Evolutionary conservation across 2,888 invertebrate species (phyloP).

Genomic region (Pollenia griseotomentosa): DNA sequence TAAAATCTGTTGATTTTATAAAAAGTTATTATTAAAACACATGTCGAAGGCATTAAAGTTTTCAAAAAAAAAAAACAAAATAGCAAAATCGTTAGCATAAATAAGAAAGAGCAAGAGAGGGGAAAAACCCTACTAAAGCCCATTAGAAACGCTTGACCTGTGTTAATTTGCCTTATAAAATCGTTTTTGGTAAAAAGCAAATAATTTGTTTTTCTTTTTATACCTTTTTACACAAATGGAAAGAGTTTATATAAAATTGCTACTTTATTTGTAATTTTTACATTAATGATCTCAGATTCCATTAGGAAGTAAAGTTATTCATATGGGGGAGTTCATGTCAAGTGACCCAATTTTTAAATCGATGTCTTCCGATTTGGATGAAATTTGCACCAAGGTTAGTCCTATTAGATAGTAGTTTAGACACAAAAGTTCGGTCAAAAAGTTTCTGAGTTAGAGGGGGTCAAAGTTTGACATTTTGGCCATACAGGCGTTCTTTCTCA

Average conservation of each 20-base stretch:
- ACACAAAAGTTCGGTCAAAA: no score
- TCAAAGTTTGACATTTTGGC: no score
- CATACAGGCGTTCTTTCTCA: no score
- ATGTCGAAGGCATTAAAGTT: conserved; percentile 18
- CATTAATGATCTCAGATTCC: no score
- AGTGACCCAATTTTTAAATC: no score
- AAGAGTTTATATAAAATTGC: no score
- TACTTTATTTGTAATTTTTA: neutral
- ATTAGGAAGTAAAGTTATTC: no score
- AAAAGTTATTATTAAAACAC: conserved; percentile 41
- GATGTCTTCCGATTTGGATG: no score
- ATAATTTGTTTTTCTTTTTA: neutral
- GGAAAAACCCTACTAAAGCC: conserved; percentile 28
- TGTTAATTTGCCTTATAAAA: conserved; percentile 48
- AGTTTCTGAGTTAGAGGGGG: no score
- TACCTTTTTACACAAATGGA: neutral
- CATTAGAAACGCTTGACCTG: conserved; percentile 62
- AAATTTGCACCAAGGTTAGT: no score
- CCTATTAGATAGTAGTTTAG: no score
- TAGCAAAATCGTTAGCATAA: neutral
- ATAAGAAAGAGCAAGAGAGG: neutral
- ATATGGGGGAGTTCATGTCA: no score
- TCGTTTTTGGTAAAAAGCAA: neutral
- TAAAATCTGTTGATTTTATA: conserved; percentile 64
- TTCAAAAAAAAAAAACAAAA: neutral